These are phyloP conservation scores for Tetrapedia diversipes DNA, from an alignment of 2,888 invertebrate species.

Conservation along the genomic window DNA sequence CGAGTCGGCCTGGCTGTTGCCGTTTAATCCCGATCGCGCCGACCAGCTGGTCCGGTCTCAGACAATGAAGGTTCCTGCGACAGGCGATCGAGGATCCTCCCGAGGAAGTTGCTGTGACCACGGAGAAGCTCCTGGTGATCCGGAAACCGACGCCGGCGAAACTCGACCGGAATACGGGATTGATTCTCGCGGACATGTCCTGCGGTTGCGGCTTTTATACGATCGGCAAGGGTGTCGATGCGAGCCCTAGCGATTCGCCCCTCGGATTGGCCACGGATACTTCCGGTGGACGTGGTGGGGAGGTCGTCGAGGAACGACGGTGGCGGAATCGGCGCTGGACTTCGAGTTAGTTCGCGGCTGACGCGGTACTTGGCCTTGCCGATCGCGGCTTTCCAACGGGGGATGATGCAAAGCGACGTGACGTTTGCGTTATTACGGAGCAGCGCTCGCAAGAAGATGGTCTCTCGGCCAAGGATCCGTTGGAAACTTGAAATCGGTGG, in stretches of 20 bases:
- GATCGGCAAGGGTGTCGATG: slow-evolving; percentile 17
- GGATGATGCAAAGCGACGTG: slow-evolving; percentile 9
- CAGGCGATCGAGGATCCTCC: not conserved
- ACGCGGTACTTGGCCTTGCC: slow-evolving; percentile 14
- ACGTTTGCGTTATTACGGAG: no score
- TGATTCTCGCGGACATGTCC: slow-evolving; percentile 55
- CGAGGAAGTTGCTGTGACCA: not conserved
- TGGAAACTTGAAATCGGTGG: no score
- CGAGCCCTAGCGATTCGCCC: slow-evolving; percentile 34
- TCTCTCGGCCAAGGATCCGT: no score
- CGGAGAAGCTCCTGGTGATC: slow-evolving; percentile 37
- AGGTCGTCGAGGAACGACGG: not conserved
- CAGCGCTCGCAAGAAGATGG: no score
- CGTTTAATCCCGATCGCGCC: slow-evolving; percentile 1
- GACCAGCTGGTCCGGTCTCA: not conserved
- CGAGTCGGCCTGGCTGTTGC: slow-evolving; percentile 32
- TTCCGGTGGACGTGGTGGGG: slow-evolving; percentile 55
- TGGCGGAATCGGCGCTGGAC: slow-evolving; percentile 19
- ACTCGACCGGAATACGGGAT: slow-evolving; percentile 51
- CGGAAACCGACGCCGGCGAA: slow-evolving; percentile 7
- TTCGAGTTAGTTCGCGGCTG: slow-evolving; percentile 20
- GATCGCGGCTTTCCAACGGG: not conserved
- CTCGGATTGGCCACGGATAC: slow-evolving; percentile 55
- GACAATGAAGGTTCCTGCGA: not conserved
- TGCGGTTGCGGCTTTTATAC: slow-evolving; percentile 58